A percentile compares a stretch with the other conserved stretches of the same genome.
Conservation (phyloP, 1,140 invertebrate species). For the Caenorhabditis inopinata region DNA sequence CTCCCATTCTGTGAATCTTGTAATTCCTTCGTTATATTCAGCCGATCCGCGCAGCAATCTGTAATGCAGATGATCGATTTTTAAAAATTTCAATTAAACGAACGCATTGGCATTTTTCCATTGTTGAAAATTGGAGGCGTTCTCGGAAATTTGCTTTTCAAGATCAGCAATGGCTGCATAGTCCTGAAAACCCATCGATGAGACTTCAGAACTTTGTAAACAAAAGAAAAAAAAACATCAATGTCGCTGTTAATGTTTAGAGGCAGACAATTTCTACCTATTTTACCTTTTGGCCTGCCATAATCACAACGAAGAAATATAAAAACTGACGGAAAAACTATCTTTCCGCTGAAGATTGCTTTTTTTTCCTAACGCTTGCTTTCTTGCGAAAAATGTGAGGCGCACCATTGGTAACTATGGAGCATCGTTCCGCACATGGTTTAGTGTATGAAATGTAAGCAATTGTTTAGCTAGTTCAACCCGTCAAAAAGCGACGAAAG, state of each 20-base stretch:
- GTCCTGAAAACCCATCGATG: background rate
- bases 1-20: conserved; percentile 12
- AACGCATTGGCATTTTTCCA: conserved; percentile 12
- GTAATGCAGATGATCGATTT: background rate
- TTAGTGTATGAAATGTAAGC: too few species aligned
- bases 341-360: background rate
- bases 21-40: background rate
- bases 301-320: background rate
- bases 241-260: background rate
- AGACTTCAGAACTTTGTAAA: too few species aligned
- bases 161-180: background rate
- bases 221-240: background rate
- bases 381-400: too few species aligned
- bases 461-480: too few species aligned
- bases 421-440: too few species aligned
- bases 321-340: background rate
- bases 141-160: conserved; percentile 9
- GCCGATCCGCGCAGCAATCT: background rate
- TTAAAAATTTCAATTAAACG: background rate
- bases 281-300: conserved; percentile 11
- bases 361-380: background rate
- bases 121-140: background rate
- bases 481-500: too few species aligned
- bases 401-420: too few species aligned
- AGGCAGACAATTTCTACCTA: background rate